phyloP scores from a whole-genome alignment of 2,888 invertebrate genomes.

The Pedicia rivosa region DNA sequence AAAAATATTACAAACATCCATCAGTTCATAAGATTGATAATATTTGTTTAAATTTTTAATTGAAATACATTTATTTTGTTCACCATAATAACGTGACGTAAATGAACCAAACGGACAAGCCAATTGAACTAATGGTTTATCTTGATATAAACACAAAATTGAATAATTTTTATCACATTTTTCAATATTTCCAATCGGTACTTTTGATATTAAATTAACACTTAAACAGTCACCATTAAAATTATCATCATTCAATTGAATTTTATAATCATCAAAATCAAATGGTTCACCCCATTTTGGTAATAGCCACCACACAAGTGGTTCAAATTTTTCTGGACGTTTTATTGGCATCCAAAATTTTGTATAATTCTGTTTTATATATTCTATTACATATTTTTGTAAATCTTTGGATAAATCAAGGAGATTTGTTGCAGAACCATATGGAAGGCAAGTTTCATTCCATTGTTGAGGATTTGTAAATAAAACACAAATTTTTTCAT shows the following conservation, averaged over 20 bases:
- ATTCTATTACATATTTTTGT: conserved; percentile 21
- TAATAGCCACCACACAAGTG: conserved; percentile 31
- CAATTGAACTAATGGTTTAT: neutral
- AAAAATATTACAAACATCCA: no score
- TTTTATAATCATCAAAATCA: conserved; percentile 12
- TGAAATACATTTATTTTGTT: conserved; percentile 1
- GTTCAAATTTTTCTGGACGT: conserved; percentile 29
- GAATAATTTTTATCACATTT: conserved; percentile 16
- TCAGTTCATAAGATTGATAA: neutral
- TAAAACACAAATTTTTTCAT: conserved; percentile 21
- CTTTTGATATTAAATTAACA: neutral
- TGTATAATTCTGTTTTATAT: conserved; percentile 11
- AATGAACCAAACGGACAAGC: conserved; percentile 6
- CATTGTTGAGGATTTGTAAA: conserved; percentile 19
- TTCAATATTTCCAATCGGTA: conserved; percentile 12
- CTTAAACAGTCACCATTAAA: conserved; percentile 18
- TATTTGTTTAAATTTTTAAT: neutral
- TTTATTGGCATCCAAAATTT: conserved; percentile 36
- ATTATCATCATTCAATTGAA: conserved; percentile 9
- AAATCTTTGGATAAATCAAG: conserved; percentile 14
- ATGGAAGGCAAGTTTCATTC: conserved; percentile 14
- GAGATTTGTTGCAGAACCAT: conserved; percentile 18
- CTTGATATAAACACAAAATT: conserved; percentile 18
- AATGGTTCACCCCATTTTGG: conserved; percentile 26
- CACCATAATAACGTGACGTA: conserved; percentile 1